phyloP scores from a whole-genome alignment of 2,113 vertebrate species.

The Donacobius atricapilla region DNA sequence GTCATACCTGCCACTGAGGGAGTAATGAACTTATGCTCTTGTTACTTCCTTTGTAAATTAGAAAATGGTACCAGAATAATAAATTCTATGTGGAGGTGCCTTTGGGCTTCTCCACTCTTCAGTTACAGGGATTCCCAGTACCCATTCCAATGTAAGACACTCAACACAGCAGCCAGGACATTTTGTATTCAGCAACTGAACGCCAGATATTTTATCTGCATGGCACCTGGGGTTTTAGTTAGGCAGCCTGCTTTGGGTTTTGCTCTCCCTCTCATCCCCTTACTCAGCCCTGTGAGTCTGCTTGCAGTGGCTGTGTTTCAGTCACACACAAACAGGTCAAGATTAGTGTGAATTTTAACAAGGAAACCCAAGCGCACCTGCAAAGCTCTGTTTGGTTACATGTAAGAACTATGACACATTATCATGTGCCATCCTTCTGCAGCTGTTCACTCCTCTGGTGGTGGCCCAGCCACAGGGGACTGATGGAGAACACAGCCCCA shows the following conservation, averaged over 20 bases:
- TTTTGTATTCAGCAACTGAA: neutral
- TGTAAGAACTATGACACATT: neutral
- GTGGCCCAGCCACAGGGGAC: neutral
- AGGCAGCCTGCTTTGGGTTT: neutral
- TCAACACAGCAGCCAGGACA: neutral
- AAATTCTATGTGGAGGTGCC: neutral
- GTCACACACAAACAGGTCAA: neutral
- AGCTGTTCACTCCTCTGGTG: neutral
- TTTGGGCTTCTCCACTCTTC: neutral
- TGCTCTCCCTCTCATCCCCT: neutral
- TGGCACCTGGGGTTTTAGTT: neutral
- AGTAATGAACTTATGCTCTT: slow-evolving; percentile 22
- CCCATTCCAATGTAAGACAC: neutral
- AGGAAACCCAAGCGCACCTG: neutral
- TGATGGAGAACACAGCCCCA: neutral
- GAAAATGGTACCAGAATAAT: neutral
- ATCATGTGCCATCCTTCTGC: neutral
- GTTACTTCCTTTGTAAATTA: slow-evolving; percentile 11
- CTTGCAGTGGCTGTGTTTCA: neutral
- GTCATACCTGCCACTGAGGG: neutral
- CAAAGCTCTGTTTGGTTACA: neutral
- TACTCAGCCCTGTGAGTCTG: neutral
- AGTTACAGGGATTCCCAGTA: slow-evolving; percentile 33
- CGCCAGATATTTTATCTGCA: neutral
- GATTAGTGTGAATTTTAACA: neutral